Evolutionary conservation across 2,888 invertebrate genomes (phyloP).

Genomic region (Ophonus ardosiacus): DNA sequence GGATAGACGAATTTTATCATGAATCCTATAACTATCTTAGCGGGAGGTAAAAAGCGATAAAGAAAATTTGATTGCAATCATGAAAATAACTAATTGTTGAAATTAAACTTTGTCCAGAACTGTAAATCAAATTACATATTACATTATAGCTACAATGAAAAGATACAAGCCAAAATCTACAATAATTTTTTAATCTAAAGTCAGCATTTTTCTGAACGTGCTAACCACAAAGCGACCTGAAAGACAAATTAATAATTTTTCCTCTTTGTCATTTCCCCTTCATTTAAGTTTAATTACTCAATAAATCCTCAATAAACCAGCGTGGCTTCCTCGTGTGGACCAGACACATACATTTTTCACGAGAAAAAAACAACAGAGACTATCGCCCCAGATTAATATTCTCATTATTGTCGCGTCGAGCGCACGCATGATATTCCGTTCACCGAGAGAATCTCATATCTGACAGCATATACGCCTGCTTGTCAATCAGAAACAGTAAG

Average conservation of each 20-base stretch:
- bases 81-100: no score
- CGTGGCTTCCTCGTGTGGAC: neutral
- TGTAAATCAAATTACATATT: no score
- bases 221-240: neutral
- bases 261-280: neutral
- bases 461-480: neutral
- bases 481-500: constrained; percentile 12
- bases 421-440: neutral
- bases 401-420: constrained; percentile 7
- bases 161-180: no score
- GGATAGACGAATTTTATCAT: no score
- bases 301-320: constrained; percentile 22
- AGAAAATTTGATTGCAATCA: no score
- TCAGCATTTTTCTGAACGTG: no score
- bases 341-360: constrained; percentile 2
- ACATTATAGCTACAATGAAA: no score
- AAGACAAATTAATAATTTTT: neutral
- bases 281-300: constrained; percentile 28
- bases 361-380: constrained; percentile 8
- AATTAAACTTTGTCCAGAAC: no score
- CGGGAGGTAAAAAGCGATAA: no score
- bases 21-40: no score
- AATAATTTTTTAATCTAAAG: no score
- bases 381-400: neutral
- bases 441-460: neutral